These are phyloP conservation scores for Sanderia malayensis DNA, from an alignment of 30 jellyfish, hydroid and myxozoan genomes.

Conservation along the genomic window DNA sequence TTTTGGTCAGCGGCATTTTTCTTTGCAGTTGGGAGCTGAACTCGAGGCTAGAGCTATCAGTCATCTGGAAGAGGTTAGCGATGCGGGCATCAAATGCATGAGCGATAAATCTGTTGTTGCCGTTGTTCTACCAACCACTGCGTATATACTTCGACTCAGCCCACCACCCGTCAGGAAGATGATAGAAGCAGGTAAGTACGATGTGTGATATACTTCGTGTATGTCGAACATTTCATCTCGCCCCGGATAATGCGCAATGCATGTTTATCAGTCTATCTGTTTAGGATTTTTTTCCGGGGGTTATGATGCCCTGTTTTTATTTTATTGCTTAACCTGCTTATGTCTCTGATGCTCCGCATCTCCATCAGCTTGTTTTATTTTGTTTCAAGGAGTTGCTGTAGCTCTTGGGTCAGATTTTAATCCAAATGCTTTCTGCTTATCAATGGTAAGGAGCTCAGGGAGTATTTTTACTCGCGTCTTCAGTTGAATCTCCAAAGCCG, in stretches of 20 bases:
- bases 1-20: too few relatives aligned
- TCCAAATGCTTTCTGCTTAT: slow-evolving; percentile 92
- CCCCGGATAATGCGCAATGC: too few relatives aligned
- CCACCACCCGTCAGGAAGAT: slow-evolving; percentile 95
- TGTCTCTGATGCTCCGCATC: too few relatives aligned
- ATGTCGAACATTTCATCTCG: too few relatives aligned
- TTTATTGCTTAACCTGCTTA: too few relatives aligned
- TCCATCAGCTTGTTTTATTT: not conserved
- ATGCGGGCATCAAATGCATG: slow-evolving; percentile 80
- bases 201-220: too few relatives aligned
- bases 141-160: slow-evolving; percentile 68
- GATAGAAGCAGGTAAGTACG: slow-evolving; percentile 80
- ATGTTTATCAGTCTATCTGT: too few relatives aligned
- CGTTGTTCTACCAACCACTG: slow-evolving; percentile 90
- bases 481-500: too few relatives aligned
- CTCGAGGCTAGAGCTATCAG: slow-evolving; percentile 89
- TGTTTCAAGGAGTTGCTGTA: slow-evolving; percentile 84
- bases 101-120: slow-evolving; percentile 69
- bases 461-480: too few relatives aligned
- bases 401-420: slow-evolving; percentile 97
- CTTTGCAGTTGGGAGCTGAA: slow-evolving; percentile 83
- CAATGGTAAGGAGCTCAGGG: too few relatives aligned
- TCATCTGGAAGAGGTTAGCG: slow-evolving; percentile 93
- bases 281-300: too few relatives aligned
- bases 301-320: too few relatives aligned